Percentiles rank a stretch among this genome's conserved stretches.
Evolutionary conservation across 2,797 vertebrate species (phyloP).

Genomic region (Loriculus beryllinus): DNA sequence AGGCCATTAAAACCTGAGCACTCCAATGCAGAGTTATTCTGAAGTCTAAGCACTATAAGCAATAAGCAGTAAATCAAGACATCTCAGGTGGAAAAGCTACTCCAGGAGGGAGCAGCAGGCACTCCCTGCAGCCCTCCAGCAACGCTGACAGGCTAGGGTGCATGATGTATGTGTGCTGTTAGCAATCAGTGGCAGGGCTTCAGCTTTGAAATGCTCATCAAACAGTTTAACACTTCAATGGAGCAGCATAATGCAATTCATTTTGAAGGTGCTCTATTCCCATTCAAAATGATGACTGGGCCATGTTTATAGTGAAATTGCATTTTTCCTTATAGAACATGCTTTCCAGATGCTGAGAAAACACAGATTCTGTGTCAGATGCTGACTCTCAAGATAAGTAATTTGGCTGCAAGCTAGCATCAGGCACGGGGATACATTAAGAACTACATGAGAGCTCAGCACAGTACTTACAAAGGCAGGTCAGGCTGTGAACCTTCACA

Average conservation of each 20-base stretch:
- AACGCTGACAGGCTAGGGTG: background rate
- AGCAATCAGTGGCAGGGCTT: background rate
- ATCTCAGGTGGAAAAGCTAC: background rate
- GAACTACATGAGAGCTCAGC: background rate
- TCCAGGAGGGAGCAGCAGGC: background rate
- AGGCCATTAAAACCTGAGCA: background rate
- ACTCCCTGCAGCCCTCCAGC: background rate
- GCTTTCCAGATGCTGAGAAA: background rate
- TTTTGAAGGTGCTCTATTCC: background rate
- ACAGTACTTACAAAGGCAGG: background rate
- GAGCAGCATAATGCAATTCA: background rate
- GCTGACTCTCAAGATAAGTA: background rate
- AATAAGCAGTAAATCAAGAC: background rate
- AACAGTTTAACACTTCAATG: background rate
- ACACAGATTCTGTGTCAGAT: background rate
- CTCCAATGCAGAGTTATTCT: background rate
- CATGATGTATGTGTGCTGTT: background rate
- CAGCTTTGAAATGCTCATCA: background rate
- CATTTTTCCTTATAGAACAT: background rate
- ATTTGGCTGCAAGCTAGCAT: background rate
- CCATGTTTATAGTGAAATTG: background rate
- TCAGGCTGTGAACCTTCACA: background rate
- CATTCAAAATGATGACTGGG: background rate
- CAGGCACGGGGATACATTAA: background rate
- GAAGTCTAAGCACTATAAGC: background rate